Percentiles rank a stretch among this genome's conserved stretches.
Conservation (phyloP, 2,888 invertebrate genomes). For the Ethmia dodecea region DNA sequence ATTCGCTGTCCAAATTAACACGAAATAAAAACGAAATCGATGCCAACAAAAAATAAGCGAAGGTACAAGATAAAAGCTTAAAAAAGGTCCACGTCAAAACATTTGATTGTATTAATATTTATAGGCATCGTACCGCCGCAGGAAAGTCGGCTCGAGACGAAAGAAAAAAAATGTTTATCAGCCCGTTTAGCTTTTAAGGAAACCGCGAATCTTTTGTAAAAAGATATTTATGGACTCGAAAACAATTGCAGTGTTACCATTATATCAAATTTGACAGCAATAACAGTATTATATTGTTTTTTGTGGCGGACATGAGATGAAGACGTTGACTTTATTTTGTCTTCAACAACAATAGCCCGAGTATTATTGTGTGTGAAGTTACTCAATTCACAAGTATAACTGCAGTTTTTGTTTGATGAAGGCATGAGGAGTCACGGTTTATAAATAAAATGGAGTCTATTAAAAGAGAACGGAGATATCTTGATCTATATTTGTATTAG, state of each 20-base stretch:
- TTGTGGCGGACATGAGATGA: conserved; percentile 48
- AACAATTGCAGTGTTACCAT: conserved; percentile 76
- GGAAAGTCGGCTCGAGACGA: conserved; percentile 56
- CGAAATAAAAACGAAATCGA: conserved; percentile 75
- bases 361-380: conserved; percentile 39
- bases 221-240: conserved; percentile 71
- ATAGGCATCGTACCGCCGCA: conserved; percentile 68
- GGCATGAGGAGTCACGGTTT: conserved; percentile 6
- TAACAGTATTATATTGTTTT: conserved; percentile 66
- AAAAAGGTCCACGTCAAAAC: conserved; percentile 77
- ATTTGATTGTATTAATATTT: conserved; percentile 79
- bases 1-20: conserved; percentile 77
- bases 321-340: conserved; percentile 54
- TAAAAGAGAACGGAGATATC: no score
- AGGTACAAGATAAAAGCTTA: conserved; percentile 74
- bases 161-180: conserved; percentile 73
- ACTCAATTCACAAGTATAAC: conserved; percentile 32
- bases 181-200: conserved; percentile 75
- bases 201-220: conserved; percentile 75
- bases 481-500: no score
- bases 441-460: conserved; percentile 4
- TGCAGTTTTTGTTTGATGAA: conserved; percentile 24
- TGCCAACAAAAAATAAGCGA: conserved; percentile 68
- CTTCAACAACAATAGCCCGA: conserved; percentile 38
- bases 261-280: conserved; percentile 73